Percentiles rank a stretch among this genome's conserved stretches.
These are phyloP conservation scores for Circaetus gallicus DNA, from an alignment of 2,113 vertebrate species.

Conservation along the genomic window DNA sequence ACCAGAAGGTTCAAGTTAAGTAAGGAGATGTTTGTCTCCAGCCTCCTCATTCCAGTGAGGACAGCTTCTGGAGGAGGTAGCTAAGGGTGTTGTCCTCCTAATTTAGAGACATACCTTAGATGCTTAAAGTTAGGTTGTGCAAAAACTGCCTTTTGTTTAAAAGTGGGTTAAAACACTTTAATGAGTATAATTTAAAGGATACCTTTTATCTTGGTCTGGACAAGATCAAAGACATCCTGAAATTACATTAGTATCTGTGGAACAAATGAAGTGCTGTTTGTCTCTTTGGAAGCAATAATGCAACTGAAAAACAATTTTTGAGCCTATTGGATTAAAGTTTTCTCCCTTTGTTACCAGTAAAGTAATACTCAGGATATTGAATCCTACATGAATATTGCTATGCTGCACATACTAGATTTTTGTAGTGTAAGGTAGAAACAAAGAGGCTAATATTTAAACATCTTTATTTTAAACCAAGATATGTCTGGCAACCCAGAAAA, in stretches of 20 bases:
- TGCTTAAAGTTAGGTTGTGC: background rate
- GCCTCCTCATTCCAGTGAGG: background rate
- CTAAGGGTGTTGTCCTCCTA: background rate
- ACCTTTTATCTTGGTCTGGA: background rate
- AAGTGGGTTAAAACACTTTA: background rate
- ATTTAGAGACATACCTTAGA: background rate
- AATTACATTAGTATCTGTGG: background rate
- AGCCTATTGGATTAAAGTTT: background rate
- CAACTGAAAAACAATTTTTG: background rate
- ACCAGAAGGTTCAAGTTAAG: background rate
- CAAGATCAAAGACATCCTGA: constrained; percentile 6
- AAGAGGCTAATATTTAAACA: background rate
- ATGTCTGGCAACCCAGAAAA: background rate
- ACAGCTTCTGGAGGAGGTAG: background rate
- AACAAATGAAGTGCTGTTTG: background rate
- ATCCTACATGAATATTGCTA: background rate
- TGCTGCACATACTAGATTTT: background rate
- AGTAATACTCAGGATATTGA: background rate
- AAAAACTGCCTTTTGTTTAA: background rate
- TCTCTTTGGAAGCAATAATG: background rate
- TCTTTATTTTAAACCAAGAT: background rate
- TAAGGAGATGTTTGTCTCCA: background rate
- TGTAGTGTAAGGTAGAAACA: background rate
- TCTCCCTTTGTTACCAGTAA: background rate
- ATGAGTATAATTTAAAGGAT: background rate